Percentiles rank a stretch among this genome's conserved stretches.
These are phyloP conservation scores for Todiramphus chloris DNA, from an alignment of 2,113 vertebrate species.

Conservation along the genomic window DNA sequence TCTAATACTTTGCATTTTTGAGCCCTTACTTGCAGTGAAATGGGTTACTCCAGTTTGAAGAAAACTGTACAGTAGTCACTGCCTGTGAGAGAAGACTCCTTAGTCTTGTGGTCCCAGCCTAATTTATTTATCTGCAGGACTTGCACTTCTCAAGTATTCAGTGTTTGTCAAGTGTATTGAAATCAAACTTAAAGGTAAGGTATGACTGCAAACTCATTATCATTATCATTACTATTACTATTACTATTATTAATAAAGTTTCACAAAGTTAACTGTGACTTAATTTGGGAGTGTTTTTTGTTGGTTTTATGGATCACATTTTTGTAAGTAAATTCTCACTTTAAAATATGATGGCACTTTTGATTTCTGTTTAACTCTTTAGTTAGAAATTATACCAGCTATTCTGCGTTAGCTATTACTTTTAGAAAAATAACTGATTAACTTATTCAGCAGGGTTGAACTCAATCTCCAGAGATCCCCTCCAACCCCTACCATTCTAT, in stretches of 20 bases:
- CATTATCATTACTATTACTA: neutral
- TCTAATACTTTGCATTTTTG: neutral
- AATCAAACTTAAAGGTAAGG: neutral
- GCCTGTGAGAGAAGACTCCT: neutral
- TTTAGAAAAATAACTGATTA: neutral
- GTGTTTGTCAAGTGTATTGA: neutral
- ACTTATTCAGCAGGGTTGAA: neutral
- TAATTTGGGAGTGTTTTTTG: neutral
- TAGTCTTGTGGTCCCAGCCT: neutral
- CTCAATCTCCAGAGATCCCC: no score
- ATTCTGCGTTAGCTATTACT: neutral
- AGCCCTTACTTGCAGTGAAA: neutral
- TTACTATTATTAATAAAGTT: neutral
- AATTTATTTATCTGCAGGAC: neutral
- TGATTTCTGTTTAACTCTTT: conserved; percentile 13
- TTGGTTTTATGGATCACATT: neutral
- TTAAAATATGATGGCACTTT: neutral
- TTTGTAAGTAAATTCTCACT: neutral
- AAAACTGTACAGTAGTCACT: neutral
- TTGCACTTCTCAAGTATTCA: neutral
- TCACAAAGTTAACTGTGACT: neutral
- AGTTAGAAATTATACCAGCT: neutral
- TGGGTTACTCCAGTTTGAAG: neutral
- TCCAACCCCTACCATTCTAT: no score
- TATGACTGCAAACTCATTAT: neutral